A percentile compares a stretch with the other conserved stretches of the same genome.
Conservation (phyloP, 2,113 vertebrate species). For the Thunnus maccoyii region DNA sequence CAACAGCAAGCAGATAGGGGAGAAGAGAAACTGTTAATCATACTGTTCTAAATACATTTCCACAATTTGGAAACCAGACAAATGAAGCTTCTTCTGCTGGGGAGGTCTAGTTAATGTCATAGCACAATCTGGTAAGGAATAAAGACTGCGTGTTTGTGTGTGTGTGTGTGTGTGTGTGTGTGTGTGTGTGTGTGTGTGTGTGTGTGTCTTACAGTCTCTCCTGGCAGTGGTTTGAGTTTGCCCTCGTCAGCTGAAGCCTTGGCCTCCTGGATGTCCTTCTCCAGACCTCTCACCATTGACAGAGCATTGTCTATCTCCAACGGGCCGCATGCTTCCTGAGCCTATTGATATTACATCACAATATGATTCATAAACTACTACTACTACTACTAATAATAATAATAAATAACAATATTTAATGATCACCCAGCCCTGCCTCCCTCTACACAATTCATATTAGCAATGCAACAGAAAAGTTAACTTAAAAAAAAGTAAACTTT, state of each 20-base stretch:
- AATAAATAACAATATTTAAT: no score
- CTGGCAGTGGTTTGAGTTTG: conserved; percentile 94
- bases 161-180: conserved; percentile 2
- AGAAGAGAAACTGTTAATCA: background rate
- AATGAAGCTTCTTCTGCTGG: background rate
- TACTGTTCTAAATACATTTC: no score
- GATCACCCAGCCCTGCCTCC: no score
- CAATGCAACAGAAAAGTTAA: no score
- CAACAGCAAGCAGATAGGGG: background rate
- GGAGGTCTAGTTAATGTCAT: no score
- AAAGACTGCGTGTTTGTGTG: background rate
- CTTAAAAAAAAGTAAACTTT: no score
- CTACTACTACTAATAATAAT: no score
- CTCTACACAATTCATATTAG: no score
- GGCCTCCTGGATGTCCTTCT: conserved; percentile 94
- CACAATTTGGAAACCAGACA: background rate
- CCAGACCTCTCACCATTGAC: conserved; percentile 91
- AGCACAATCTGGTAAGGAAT: background rate
- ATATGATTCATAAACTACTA: no score
- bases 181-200: background rate
- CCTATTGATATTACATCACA: conserved; percentile 78
- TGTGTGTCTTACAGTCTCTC: conserved; percentile 90
- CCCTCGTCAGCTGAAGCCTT: conserved; percentile 91
- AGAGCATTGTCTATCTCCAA: conserved; percentile 96
- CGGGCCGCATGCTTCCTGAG: conserved; percentile 96